Percentiles rank a stretch among this genome's conserved stretches.
phyloP scores from a whole-genome alignment of 2,888 invertebrate genomes.

The Troglohyphantes excavatus region DNA sequence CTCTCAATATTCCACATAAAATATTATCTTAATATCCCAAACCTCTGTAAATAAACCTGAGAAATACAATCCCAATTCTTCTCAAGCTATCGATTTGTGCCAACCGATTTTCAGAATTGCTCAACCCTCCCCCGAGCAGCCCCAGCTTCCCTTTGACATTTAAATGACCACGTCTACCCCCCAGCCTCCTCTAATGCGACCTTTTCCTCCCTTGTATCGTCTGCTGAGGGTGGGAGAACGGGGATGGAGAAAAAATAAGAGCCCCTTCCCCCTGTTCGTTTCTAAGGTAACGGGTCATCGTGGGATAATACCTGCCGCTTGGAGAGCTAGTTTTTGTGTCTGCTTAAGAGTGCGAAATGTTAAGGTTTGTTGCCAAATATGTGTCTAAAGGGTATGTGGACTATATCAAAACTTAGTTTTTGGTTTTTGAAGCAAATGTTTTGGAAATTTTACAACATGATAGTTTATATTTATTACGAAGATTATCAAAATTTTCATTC shows the following conservation, averaged over 20 bases:
- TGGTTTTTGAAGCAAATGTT: too few species aligned
- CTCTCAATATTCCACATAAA: too few species aligned
- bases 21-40: too few species aligned
- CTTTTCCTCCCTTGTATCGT: background rate
- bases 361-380: too few species aligned
- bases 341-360: background rate
- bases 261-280: conserved; percentile 8
- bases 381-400: too few species aligned
- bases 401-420: too few species aligned
- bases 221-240: background rate
- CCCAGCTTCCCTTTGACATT: conserved; percentile 57
- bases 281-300: conserved; percentile 33
- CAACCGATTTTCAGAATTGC: conserved; percentile 22
- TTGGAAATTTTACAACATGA: too few species aligned
- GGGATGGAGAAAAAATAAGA: background rate
- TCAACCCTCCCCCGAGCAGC: too few species aligned
- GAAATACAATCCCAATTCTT: too few species aligned
- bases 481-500: too few species aligned
- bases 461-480: too few species aligned
- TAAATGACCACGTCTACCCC: conserved; percentile 52
- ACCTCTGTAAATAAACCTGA: too few species aligned
- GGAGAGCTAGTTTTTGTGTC: background rate
- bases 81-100: conserved; percentile 45
- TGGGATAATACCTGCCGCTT: background rate
- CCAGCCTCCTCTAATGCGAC: background rate